These are phyloP conservation scores for Polydesmus complanatus DNA, from an alignment of 2,888 invertebrate species.

Conservation along the genomic window DNA sequence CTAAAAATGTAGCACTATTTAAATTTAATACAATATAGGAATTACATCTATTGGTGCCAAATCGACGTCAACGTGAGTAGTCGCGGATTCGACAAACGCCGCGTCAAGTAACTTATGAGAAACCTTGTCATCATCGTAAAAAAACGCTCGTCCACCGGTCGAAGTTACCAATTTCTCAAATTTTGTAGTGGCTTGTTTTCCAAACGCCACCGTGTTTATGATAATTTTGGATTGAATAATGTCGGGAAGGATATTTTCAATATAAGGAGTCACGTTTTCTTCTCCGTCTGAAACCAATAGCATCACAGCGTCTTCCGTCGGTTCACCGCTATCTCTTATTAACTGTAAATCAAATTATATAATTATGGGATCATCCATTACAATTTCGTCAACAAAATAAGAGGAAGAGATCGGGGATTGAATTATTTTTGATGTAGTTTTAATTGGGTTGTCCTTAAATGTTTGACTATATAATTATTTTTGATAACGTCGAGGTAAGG, in stretches of 20 bases:
- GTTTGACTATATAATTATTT: too few species aligned
- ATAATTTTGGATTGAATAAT: conserved; percentile 13
- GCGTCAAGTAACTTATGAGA: conserved; percentile 14
- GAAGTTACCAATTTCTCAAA: conserved; percentile 17
- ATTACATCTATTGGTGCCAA: conserved; percentile 17
- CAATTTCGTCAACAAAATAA: too few species aligned
- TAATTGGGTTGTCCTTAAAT: too few species aligned
- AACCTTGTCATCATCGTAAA: conserved; percentile 18
- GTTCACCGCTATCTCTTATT: neutral
- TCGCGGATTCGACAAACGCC: conserved; percentile 16
- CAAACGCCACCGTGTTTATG: conserved; percentile 18
- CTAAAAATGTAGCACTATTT: neutral
- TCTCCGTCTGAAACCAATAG: conserved; percentile 18
- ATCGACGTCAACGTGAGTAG: conserved; percentile 18
- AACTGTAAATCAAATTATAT: neutral
- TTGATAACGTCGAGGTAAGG: too few species aligned
- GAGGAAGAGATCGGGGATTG: too few species aligned
- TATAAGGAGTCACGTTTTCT: conserved; percentile 17
- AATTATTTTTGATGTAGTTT: too few species aligned
- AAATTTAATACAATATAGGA: too few species aligned
- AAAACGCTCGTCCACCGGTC: conserved; percentile 18
- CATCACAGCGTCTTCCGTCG: conserved; percentile 17
- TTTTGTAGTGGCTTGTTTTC: conserved; percentile 15
- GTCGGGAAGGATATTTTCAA: conserved; percentile 13
- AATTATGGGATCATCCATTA: too few species aligned